Conservation (phyloP, 1,140 invertebrate genomes). For the Drosophila yakuba region DNA sequence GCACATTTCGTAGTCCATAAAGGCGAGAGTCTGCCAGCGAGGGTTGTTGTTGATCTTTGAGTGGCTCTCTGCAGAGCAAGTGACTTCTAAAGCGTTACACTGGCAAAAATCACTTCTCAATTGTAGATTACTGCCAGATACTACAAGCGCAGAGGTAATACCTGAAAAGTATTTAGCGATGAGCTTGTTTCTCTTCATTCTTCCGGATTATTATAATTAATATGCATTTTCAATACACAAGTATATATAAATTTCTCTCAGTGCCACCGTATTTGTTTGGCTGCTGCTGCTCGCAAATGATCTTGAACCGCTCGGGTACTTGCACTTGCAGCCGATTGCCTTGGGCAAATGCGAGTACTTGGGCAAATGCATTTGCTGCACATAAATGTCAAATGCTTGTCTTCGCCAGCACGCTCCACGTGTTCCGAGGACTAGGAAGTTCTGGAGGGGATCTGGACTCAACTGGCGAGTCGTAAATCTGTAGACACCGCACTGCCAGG, state of each 20-base stretch:
- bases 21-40: conserved; percentile 33
- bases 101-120: background rate
- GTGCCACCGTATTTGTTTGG: conserved; percentile 30
- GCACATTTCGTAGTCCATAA: conserved; percentile 78
- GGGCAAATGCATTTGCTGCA: conserved; percentile 67
- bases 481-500: conserved; percentile 46
- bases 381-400: conserved; percentile 80
- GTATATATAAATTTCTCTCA: background rate
- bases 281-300: conserved; percentile 66
- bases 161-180: no score
- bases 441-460: conserved; percentile 1
- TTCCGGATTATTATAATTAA: no score
- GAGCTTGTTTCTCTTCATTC: no score
- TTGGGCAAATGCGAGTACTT: conserved; percentile 39
- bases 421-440: conserved; percentile 19
- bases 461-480: conserved; percentile 65
- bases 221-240: background rate
- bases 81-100: conserved; percentile 9
- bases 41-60: conserved; percentile 36
- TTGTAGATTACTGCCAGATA: no score
- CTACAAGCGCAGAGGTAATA: no score
- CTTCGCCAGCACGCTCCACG: conserved; percentile 70
- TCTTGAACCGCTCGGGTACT: conserved; percentile 66
- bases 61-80: conserved; percentile 32
- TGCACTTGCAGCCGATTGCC: conserved; percentile 41